Percentiles rank a stretch among this genome's conserved stretches.
Conservation (phyloP, 1,140 invertebrate species). For the Sarcophaga peregrina region DNA sequence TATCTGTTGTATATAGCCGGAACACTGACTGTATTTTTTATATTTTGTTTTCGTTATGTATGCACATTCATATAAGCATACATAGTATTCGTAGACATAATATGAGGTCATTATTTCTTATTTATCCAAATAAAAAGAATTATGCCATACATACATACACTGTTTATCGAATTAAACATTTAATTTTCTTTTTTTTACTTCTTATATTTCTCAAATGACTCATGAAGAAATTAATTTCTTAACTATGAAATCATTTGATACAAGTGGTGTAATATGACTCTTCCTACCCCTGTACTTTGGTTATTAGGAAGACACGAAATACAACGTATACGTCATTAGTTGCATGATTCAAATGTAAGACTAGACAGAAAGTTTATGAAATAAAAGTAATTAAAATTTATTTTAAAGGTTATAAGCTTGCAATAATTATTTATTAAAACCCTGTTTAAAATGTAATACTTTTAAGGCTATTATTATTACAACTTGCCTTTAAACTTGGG, state of each 20-base stretch:
- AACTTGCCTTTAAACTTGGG: no score
- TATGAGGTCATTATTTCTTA: slow-evolving; percentile 25
- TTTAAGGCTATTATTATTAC: no score
- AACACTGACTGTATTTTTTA: not conserved
- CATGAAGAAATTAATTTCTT: slow-evolving; percentile 5
- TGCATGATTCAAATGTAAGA: not conserved
- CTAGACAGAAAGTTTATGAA: not conserved
- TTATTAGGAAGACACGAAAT: not conserved
- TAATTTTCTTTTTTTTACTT: not conserved
- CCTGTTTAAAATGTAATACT: no score
- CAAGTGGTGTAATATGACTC: not conserved
- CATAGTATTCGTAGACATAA: not conserved
- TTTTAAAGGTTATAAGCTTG: no score
- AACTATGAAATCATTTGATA: slow-evolving; percentile 3
- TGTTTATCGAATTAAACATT: not conserved
- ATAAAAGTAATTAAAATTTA: no score
- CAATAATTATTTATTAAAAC: no score
- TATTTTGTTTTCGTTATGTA: slow-evolving; percentile 5
- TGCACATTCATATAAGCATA: not conserved
- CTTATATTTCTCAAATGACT: not conserved
- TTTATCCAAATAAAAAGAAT: not conserved
- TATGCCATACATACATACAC: not conserved
- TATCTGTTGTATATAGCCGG: no score
- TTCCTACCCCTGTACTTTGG: not conserved
- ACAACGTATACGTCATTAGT: not conserved